Conservation (phyloP, 1,140 invertebrate genomes). For the Epicauta chinensis region DNA sequence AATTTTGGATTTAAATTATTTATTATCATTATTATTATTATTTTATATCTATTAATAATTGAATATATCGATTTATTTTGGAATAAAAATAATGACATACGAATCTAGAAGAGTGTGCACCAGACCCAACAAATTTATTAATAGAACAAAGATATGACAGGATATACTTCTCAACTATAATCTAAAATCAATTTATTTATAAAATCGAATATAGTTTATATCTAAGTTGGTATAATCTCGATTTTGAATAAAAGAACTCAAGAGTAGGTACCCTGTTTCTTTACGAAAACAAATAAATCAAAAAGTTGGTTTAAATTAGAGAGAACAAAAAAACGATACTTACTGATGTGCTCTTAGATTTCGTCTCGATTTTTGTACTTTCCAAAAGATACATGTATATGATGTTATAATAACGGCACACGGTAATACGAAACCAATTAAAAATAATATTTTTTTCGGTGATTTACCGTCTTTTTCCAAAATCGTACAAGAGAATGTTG, state of each 20-base stretch:
- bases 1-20: too few species aligned
- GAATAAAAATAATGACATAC: slow-evolving; percentile 1
- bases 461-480: slow-evolving; percentile 67
- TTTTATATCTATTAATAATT: slow-evolving; percentile 16
- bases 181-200: slow-evolving; percentile 11
- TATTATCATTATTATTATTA: too few species aligned
- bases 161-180: slow-evolving; percentile 9
- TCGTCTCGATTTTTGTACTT: slow-evolving; percentile 62
- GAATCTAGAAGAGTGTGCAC: slow-evolving; percentile 12
- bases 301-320: too few species aligned
- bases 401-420: slow-evolving; percentile 76
- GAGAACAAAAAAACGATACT: slow-evolving; percentile 27
- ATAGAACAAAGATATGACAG: slow-evolving; percentile 16
- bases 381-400: slow-evolving; percentile 80
- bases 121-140: slow-evolving; percentile 17
- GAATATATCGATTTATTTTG: slow-evolving; percentile 15
- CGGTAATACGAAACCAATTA: slow-evolving; percentile 74
- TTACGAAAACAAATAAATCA: too few species aligned
- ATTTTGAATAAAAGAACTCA: too few species aligned
- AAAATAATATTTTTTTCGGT: slow-evolving; percentile 80
- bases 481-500: slow-evolving; percentile 82
- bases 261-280: too few species aligned
- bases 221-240: not conserved
- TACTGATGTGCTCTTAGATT: slow-evolving; percentile 63
- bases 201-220: slow-evolving; percentile 9